Conservation (phyloP, 1,140 invertebrate species). For the Drosophila repleta region DNA sequence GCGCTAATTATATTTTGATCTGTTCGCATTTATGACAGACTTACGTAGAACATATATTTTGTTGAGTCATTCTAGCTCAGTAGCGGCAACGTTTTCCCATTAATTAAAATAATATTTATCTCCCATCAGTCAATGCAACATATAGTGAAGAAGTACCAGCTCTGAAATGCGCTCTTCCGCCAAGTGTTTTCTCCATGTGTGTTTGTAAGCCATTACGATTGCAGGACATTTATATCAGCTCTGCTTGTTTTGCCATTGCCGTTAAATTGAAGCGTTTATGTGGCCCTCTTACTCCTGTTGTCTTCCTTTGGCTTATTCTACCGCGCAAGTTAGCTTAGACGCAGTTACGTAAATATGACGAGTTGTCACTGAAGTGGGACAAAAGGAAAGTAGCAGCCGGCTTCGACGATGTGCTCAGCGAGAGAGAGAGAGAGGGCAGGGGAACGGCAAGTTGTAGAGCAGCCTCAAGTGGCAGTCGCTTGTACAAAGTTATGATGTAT, state of each 20-base stretch:
- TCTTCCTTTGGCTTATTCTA: neutral
- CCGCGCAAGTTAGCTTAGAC: conserved; percentile 63
- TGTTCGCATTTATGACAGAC: no score
- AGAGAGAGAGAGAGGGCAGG: conserved; percentile 12
- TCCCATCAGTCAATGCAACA: conserved; percentile 17
- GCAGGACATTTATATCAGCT: conserved; percentile 37
- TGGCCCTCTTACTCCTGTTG: conserved; percentile 23
- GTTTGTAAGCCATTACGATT: conserved; percentile 35
- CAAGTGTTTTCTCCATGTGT: conserved; percentile 7
- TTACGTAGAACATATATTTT: no score
- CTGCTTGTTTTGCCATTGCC: conserved; percentile 30
- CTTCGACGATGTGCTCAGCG: conserved; percentile 47
- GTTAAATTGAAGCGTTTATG: conserved; percentile 71
- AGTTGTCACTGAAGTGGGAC: conserved; percentile 52
- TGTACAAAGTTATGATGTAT: conserved; percentile 81
- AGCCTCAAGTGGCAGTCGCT: conserved; percentile 68
- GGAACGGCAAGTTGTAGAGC: conserved; percentile 10
- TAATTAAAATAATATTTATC: conserved; percentile 16
- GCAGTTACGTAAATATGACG: conserved; percentile 76
- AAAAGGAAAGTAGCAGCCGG: conserved; percentile 24
- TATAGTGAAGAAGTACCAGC: neutral
- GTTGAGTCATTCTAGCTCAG: no score
- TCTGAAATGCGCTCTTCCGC: neutral
- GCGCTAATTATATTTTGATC: no score
- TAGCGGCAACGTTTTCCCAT: neutral